These are phyloP conservation scores for Melanargia galathea DNA, from an alignment of 2,888 invertebrate genomes.

Conservation along the genomic window DNA sequence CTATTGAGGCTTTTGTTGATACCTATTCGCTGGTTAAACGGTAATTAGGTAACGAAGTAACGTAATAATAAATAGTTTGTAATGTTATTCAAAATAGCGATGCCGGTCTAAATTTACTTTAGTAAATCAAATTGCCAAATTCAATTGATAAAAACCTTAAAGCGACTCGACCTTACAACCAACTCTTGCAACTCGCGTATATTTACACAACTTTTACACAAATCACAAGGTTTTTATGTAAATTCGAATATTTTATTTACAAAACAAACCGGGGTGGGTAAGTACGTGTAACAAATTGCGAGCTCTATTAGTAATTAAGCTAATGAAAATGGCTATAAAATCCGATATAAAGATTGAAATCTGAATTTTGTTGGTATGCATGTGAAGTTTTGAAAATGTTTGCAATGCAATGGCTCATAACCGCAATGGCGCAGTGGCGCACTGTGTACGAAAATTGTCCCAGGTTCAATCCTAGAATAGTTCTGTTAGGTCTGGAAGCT, in stretches of 20 bases:
- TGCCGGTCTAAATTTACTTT: not conserved
- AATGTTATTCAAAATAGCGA: not conserved
- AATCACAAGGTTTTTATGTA: constrained; percentile 24
- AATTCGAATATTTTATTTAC: constrained; percentile 17
- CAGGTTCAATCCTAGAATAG: not conserved
- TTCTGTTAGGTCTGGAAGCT: no score
- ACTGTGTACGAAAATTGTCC: not conserved
- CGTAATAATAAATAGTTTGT: constrained; percentile 17
- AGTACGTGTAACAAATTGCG: not conserved
- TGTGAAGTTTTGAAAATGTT: not conserved
- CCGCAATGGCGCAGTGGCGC: not conserved
- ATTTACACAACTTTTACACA: constrained; percentile 20
- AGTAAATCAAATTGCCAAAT: constrained; percentile 5
- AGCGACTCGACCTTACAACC: not conserved
- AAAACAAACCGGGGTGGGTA: not conserved
- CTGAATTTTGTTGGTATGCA: constrained; percentile 7
- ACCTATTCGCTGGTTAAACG: no score
- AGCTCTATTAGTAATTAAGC: constrained; percentile 9
- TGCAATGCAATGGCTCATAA: not conserved
- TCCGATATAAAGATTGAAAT: constrained; percentile 8
- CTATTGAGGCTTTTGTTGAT: no score
- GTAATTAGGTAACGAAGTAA: not conserved
- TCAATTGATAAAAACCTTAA: constrained; percentile 5
- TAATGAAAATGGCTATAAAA: constrained; percentile 5
- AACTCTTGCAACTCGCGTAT: constrained; percentile 9